Percentiles rank a stretch among this genome's conserved stretches.
Evolutionary conservation across 1,140 invertebrate species (phyloP).

Genomic region (Zaprionus ghesquierei): DNA sequence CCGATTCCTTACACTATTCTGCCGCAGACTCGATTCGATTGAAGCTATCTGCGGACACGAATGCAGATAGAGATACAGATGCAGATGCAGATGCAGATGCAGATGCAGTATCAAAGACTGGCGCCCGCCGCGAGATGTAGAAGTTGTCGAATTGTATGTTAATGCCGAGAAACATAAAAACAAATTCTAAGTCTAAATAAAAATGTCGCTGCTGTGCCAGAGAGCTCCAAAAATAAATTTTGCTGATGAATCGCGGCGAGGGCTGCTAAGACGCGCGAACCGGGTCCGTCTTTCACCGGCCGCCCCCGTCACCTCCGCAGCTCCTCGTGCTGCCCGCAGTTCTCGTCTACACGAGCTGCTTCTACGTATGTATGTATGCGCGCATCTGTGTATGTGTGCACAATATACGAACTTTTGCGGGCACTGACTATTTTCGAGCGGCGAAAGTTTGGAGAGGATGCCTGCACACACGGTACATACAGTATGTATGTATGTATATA

Average conservation of each 20-base stretch:
- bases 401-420: slow-evolving; percentile 3
- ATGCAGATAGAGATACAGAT: background rate
- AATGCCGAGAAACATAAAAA: slow-evolving; percentile 64
- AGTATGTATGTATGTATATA: background rate
- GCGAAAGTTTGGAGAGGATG: slow-evolving; percentile 47
- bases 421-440: slow-evolving; percentile 54
- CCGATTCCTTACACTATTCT: slow-evolving; percentile 23
- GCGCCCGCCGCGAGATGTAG: slow-evolving; percentile 26
- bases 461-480: slow-evolving; percentile 2
- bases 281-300: slow-evolving; percentile 48
- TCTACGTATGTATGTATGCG: slow-evolving; percentile 3
- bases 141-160: slow-evolving; percentile 69
- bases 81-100: slow-evolving; percentile 2
- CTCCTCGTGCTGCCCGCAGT: background rate
- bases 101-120: background rate
- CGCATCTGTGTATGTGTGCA: background rate
- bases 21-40: slow-evolving; percentile 8
- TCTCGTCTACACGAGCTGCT: slow-evolving; percentile 5
- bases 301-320: background rate
- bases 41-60: slow-evolving; percentile 5
- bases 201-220: slow-evolving; percentile 72
- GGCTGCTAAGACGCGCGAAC: slow-evolving; percentile 49
- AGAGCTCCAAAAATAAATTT: slow-evolving; percentile 78
- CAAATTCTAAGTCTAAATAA: slow-evolving; percentile 64
- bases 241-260: slow-evolving; percentile 49